Evolutionary conservation across 2,888 invertebrate genomes (phyloP), one percentile per base, ranked within the genome.

Genomic region (Limnephilus lunatus): DNA sequence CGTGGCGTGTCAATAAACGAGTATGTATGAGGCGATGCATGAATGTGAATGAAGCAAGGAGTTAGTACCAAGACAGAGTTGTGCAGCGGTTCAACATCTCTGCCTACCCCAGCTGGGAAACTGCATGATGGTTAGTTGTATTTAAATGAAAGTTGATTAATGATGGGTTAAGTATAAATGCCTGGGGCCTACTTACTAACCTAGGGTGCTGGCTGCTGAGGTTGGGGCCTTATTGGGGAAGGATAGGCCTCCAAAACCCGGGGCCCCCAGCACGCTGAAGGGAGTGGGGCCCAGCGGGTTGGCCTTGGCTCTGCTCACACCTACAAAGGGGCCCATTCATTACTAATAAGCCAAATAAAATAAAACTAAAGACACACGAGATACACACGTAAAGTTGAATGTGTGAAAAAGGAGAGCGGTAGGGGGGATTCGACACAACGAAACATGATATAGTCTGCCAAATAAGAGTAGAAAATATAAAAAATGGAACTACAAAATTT

Each of bases 261-360:
- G 93, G 19, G 93, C 90, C 19, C 95, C 95, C 31, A 96, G 94
- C 93, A 96, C 95, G 0, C 95, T 95, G 93, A 96, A 96, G 0
- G 96, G 96, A 0, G 96, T 95, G 25, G 96, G 96, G 32, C 96
- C 96, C 5, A 96, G 44, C 15, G 92, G 80, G 9, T 82, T 92
- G 53, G 91, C 90, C 80, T 89, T 90, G n/a, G 85, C 53, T 80
- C 89, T 91, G 44, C 53, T 90, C 48, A 92, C 81, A 32, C 93
- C 91, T 92, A 91, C 30, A 85, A 91, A 89, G n/a, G 25, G 68
- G 25, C 19, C 53, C 53, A 4, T 68, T 25, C 68, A 35, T 35
- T 32, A 68, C 68, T 68, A 68, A 68, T n/a, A 25, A 2, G n/a
- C n/a, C 68, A 68, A 9, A 48, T 48, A 44, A 44, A 53, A 53